Evolutionary conservation across 2,113 vertebrate genomes (phyloP).

Genomic region (Peucedramus taeniatus): DNA sequence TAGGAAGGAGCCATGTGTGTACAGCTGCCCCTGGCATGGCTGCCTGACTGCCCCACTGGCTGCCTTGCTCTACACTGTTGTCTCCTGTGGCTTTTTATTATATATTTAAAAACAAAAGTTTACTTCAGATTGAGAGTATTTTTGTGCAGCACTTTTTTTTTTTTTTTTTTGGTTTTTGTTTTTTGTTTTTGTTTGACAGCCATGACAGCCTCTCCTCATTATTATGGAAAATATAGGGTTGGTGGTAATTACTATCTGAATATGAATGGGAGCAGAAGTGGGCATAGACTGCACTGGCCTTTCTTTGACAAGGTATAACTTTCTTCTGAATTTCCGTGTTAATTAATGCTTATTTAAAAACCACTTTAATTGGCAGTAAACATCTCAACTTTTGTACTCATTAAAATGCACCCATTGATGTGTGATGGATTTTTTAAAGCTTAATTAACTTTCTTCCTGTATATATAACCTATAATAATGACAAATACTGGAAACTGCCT

Average conservation of each 20-base stretch:
- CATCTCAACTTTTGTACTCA: constrained; percentile 89
- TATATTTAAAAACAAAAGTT: constrained; percentile 62
- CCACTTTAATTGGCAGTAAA: constrained; percentile 89
- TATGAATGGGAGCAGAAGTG: constrained; percentile 85
- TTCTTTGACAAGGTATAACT: constrained; percentile 91
- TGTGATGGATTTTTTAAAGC: constrained; percentile 85
- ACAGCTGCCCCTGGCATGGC: background rate
- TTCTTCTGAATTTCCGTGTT: constrained; percentile 88
- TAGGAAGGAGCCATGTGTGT: rapidly evolving
- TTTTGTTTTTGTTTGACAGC: constrained; percentile 82
- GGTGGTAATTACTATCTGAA: constrained; percentile 87
- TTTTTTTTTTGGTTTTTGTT: constrained; percentile 9
- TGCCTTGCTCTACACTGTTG: background rate
- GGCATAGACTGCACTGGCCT: constrained; percentile 85
- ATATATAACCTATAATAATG: constrained; percentile 86
- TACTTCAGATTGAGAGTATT: constrained; percentile 70
- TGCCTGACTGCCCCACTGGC: rapidly evolving
- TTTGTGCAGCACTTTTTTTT: constrained; percentile 61
- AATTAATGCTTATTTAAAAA: constrained; percentile 88
- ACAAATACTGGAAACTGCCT: constrained; percentile 72
- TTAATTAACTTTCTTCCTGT: constrained; percentile 86
- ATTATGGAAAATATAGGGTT: constrained; percentile 94
- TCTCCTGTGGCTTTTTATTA: background rate
- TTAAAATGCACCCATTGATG: constrained; percentile 89
- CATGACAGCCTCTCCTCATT: constrained; percentile 85